phyloP scores from a whole-genome alignment of 2,113 vertebrate genomes.

The Apteryx owenii region DNA sequence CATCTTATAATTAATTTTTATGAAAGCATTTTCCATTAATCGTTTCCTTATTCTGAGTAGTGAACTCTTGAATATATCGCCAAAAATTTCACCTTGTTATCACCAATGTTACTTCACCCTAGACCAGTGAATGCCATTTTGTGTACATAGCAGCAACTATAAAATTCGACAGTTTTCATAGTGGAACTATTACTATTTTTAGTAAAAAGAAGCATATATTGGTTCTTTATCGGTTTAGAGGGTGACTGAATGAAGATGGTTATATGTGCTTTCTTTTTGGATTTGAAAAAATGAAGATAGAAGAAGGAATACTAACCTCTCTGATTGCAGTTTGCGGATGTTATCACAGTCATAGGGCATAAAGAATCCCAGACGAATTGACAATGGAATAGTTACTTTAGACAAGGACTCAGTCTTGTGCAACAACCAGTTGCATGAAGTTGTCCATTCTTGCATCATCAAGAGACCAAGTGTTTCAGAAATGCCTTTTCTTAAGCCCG shows the following conservation, averaged over 20 bases:
- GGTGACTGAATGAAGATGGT: not conserved
- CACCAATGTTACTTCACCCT: conserved; percentile 29
- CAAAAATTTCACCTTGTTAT: conserved; percentile 35
- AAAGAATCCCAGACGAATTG: not conserved
- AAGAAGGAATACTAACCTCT: not conserved
- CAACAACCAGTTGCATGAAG: not conserved
- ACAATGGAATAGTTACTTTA: not conserved
- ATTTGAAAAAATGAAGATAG: not conserved
- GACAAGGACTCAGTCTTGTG: not conserved
- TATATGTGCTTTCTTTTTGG: not conserved
- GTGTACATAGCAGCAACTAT: not conserved
- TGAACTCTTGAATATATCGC: not conserved
- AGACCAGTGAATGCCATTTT: conserved; percentile 10
- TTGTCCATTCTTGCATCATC: not conserved
- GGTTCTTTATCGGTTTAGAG: not conserved
- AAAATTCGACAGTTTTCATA: not conserved
- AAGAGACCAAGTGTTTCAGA: not conserved
- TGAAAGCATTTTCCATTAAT: conserved; percentile 28
- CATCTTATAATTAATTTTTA: conserved; percentile 52
- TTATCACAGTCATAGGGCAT: not conserved
- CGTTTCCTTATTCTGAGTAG: conserved; percentile 38
- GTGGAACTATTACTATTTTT: not conserved
- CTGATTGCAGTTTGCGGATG: not conserved
- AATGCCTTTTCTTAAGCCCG: not conserved
- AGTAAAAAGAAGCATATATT: not conserved